These are phyloP conservation scores for Drosophila parvula DNA, from an alignment of 1,140 invertebrate genomes.

Conservation along the genomic window DNA sequence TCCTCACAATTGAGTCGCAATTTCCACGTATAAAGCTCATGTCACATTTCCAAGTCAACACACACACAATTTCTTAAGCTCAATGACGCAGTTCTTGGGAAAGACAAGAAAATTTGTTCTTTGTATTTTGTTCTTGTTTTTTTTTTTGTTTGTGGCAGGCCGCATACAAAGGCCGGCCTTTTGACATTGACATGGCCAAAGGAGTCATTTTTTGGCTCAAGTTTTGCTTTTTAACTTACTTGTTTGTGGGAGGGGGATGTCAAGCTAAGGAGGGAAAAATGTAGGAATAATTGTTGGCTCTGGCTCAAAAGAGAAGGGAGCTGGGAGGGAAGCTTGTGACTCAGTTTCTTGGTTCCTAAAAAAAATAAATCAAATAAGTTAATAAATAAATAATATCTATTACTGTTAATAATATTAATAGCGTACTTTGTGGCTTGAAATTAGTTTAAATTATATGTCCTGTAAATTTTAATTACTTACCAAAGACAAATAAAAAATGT, in stretches of 20 bases:
- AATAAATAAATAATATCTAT: neutral
- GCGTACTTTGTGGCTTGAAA: too few relatives aligned
- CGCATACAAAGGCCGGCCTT: constrained; percentile 14
- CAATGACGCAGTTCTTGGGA: constrained; percentile 32
- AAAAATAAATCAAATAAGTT: neutral
- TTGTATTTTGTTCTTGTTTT: neutral
- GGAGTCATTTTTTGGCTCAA: constrained; percentile 26
- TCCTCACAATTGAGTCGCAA: constrained; percentile 20
- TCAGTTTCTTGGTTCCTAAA: constrained; percentile 5
- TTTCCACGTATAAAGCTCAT: constrained; percentile 18
- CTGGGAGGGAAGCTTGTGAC: constrained; percentile 5
- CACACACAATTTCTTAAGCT: constrained; percentile 22
- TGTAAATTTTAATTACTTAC: too few relatives aligned
- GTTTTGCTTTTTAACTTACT: neutral
- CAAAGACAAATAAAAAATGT: too few relatives aligned
- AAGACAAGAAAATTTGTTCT: constrained; percentile 18
- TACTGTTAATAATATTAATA: too few relatives aligned
- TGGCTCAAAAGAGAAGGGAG: constrained; percentile 16
- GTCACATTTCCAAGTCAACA: constrained; percentile 12
- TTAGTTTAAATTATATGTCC: too few relatives aligned
- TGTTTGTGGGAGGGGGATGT: constrained; percentile 17
- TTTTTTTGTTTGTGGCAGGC: neutral
- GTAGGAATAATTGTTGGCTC: constrained; percentile 18
- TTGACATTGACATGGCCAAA: constrained; percentile 32
- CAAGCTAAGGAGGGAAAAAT: neutral